A percentile compares a stretch with the other conserved stretches of the same genome.
Evolutionary conservation across 1,140 invertebrate genomes (phyloP).

Genomic region (Conus ventricosus): DNA sequence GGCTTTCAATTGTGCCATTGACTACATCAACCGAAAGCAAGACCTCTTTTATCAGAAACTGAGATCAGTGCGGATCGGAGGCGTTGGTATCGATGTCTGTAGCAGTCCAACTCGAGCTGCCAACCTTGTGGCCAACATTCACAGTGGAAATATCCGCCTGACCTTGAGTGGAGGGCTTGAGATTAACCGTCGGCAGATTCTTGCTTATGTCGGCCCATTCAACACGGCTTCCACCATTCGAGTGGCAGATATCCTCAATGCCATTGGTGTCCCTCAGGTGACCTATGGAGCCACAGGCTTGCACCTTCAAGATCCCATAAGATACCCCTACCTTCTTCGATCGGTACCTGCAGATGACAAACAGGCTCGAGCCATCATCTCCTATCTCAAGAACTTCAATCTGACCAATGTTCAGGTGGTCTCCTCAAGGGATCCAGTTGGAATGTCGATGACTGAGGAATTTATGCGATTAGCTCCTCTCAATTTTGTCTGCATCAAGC

Average conservation of each 20-base stretch:
- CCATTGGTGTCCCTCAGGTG: conserved; percentile 83
- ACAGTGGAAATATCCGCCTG: conserved; percentile 58
- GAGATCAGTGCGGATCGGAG: conserved; percentile 60
- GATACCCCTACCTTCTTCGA: conserved; percentile 85
- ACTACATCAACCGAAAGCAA: conserved; percentile 63
- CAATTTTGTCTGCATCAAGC: conserved; percentile 67
- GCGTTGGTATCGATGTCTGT: conserved; percentile 67
- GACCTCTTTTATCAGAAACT: conserved; percentile 55
- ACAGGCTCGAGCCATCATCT: conserved; percentile 85
- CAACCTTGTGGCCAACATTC: conserved; percentile 70
- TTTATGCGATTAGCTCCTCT: conserved; percentile 63
- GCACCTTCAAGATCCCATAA: conserved; percentile 52
- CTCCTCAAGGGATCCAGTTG: conserved; percentile 61
- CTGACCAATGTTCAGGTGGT: conserved; percentile 68
- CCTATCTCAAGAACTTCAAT: conserved; percentile 65
- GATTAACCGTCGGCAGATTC: conserved; percentile 58
- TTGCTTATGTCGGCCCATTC: conserved; percentile 69
- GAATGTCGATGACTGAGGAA: conserved; percentile 57
- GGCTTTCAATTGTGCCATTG: conserved; percentile 70
- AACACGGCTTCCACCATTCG: conserved; percentile 82
- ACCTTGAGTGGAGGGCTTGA: conserved; percentile 41
- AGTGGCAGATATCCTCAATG: conserved; percentile 80
- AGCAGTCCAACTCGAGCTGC: conserved; percentile 65
- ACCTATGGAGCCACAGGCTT: conserved; percentile 81
- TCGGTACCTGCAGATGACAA: conserved; percentile 89